Evolutionary conservation across 2,888 invertebrate genomes (phyloP), one percentile per base, ranked within the genome.

Genomic region (Petrolisthes manimaculis): DNA sequence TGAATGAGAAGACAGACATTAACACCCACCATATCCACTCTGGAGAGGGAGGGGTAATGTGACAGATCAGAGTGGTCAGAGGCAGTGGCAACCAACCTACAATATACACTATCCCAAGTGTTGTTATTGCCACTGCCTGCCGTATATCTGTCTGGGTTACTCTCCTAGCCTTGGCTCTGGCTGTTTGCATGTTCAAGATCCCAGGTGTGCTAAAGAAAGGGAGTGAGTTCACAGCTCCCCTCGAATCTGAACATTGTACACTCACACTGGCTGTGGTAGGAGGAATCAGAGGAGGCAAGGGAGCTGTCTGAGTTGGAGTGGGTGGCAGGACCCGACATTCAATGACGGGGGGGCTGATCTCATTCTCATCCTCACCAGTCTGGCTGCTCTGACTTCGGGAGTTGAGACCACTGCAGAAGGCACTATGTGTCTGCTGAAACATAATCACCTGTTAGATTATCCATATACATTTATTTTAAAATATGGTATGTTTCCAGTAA

Each of bases 321-420:
- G 83, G 71, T 12, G 83, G 74, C 5, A 83, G 67, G 37, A 87
- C 51, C 5, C 87, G 55, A 83, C 83, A 87, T 37, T 87, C 87
- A 14, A 87, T 83, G 37, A 87, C 83, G 2, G 87, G 87, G 18
- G 87, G 87, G 79, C 87, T 83, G 37, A 24, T 71, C 51, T 87
- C 87, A n/a, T n/a, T 71, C 51, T 87, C 87, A 18, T 69, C 69
- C 75, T 83, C 83, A 4, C 87, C 87, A 14, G 87, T 87, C 83
- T 87, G 87, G 80, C 83, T 83, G 18, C 87, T 78, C 71, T 87
- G 87, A 51, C 87, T 87, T 9, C 87, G 87, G 24, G 79, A 67
- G 78, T 87, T 87, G 55, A 83, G 67, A 12, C 83, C 83, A 21
- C 69, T 87, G 83, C 87, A 87, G 79, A 87, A 79, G 5, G 69